phyloP scores from a whole-genome alignment of 1,140 invertebrate genomes.

The Leptoteleia sp. region DNA sequence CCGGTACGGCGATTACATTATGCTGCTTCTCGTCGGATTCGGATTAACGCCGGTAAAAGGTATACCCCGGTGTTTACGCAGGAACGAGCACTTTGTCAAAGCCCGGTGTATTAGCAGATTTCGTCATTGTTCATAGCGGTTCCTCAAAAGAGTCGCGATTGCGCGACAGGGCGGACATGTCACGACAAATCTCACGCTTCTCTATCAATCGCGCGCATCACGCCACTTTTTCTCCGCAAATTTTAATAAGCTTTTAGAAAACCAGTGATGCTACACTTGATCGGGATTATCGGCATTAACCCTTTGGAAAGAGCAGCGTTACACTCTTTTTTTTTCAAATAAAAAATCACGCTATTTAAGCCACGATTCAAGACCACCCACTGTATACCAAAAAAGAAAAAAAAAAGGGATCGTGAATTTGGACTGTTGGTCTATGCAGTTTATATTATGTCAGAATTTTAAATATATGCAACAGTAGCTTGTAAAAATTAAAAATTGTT shows the following conservation, averaged over 20 bases:
- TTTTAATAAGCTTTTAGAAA: slow-evolving; percentile 61
- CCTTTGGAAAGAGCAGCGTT: slow-evolving; percentile 35
- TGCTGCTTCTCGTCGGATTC: slow-evolving; percentile 57
- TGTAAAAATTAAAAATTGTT: too few relatives aligned
- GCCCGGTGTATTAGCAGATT: slow-evolving; percentile 65
- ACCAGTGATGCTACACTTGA: slow-evolving; percentile 54
- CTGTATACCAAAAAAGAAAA: too few relatives aligned
- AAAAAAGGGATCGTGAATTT: too few relatives aligned
- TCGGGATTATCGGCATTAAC: slow-evolving; percentile 49
- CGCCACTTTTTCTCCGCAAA: slow-evolving; percentile 44
- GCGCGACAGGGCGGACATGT: slow-evolving; percentile 60
- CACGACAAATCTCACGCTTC: slow-evolving; percentile 70
- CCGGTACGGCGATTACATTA: slow-evolving; percentile 64
- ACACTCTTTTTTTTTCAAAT: slow-evolving; percentile 5
- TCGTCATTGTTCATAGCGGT: slow-evolving; percentile 63
- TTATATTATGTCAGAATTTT: too few relatives aligned
- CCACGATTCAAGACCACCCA: slow-evolving; percentile 34
- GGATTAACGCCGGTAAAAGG: slow-evolving; percentile 69
- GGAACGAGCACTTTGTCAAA: slow-evolving; percentile 49
- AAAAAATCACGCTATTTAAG: neutral
- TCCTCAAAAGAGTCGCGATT: slow-evolving; percentile 62
- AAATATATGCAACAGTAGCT: too few relatives aligned
- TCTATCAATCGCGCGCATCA: slow-evolving; percentile 45
- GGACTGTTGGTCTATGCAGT: too few relatives aligned
- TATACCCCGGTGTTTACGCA: slow-evolving; percentile 55